A percentile compares a stretch with the other conserved stretches of the same genome.
These are phyloP conservation scores for Esox lucius DNA, from an alignment of 2,797 vertebrate species.

Conservation along the genomic window DNA sequence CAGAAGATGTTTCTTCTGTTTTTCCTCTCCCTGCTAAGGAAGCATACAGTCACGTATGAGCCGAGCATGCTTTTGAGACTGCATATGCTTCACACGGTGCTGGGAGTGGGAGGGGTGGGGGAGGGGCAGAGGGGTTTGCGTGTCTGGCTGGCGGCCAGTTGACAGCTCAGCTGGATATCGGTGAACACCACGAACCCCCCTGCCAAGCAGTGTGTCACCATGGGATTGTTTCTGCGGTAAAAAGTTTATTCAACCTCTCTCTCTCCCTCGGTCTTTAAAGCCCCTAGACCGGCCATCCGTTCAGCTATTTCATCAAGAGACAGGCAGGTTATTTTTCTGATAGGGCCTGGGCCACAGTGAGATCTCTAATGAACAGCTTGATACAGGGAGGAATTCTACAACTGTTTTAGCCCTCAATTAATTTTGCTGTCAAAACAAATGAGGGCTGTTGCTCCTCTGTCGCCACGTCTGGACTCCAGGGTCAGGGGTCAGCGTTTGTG, in stretches of 20 bases:
- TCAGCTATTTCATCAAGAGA: conserved; percentile 85
- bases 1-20: conserved; percentile 58
- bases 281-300: conserved; percentile 79
- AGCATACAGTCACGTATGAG: conserved; percentile 79
- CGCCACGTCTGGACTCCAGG: conserved; percentile 78
- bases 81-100: conserved; percentile 82
- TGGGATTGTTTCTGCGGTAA: conserved; percentile 88
- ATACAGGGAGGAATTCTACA: conserved; percentile 86
- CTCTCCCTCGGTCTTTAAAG: conserved; percentile 66
- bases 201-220: conserved; percentile 86
- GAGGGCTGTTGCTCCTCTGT: conserved; percentile 78
- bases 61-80: conserved; percentile 72
- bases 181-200: conserved; percentile 82
- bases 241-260: conserved; percentile 97
- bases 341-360: conserved; percentile 82
- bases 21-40: conserved; percentile 46
- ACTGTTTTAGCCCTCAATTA: conserved; percentile 93
- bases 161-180: conserved; percentile 94
- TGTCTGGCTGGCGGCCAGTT: conserved; percentile 90
- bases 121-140: conserved; percentile 75
- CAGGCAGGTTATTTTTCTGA: conserved; percentile 88
- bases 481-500: conserved; percentile 83
- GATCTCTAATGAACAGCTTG: conserved; percentile 90
- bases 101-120: conserved; percentile 49
- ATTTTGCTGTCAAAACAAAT: conserved; percentile 96